These are phyloP conservation scores for Lasius platythorax DNA, from an alignment of 2,888 invertebrate species.

Conservation along the genomic window DNA sequence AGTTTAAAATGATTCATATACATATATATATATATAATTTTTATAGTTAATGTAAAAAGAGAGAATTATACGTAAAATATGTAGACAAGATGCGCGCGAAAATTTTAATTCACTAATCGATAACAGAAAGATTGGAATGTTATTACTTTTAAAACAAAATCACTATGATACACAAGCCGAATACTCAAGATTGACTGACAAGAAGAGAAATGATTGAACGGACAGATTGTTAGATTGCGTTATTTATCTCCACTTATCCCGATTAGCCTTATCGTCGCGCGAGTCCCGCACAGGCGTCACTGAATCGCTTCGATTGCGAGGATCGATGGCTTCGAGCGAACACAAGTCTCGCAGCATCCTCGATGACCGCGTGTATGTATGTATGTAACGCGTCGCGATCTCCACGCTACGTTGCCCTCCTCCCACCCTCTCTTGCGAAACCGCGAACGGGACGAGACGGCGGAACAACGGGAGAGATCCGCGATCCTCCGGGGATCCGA, in stretches of 20 bases:
- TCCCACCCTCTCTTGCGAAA: neutral
- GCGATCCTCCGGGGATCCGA: constrained; percentile 8
- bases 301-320: constrained; percentile 49
- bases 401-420: neutral
- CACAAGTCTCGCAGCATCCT: constrained; percentile 42
- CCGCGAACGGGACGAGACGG: neutral
- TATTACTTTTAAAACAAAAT: neutral
- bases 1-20: no score
- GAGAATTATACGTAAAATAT: neutral
- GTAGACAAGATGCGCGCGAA: neutral
- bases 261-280: constrained; percentile 24
- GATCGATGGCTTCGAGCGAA: constrained; percentile 43
- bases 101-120: neutral
- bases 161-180: neutral
- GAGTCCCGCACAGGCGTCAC: constrained; percentile 36
- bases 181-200: neutral
- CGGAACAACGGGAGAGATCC: neutral
- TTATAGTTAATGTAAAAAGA: neutral
- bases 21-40: neutral
- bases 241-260: constrained; percentile 39
- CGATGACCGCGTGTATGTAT: constrained; percentile 25
- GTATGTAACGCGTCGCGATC: constrained; percentile 7
- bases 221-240: constrained; percentile 2
- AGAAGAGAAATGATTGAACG: neutral
- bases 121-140: neutral